Conservation (phyloP, 2,113 vertebrate species). For the Siniperca knerii region DNA sequence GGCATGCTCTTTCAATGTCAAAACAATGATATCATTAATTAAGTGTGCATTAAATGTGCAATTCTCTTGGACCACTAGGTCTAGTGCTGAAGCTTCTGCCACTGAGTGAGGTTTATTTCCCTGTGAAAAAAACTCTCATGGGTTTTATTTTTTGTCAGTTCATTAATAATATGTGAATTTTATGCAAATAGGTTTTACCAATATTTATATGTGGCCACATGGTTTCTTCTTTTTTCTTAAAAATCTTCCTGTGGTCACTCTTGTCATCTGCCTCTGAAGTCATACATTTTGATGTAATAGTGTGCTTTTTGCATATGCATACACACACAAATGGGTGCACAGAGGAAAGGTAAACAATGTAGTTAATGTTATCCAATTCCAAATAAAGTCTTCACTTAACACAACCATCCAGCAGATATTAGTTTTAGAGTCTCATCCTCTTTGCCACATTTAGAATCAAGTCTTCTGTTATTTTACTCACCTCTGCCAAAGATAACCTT, state of each 20-base stretch:
- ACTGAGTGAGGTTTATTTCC: constrained; percentile 29
- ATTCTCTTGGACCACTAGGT: constrained; percentile 43
- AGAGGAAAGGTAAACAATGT: constrained; percentile 4
- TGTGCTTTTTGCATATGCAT: not conserved
- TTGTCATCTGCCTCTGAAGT: constrained; percentile 17
- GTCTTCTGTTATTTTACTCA: constrained; percentile 31
- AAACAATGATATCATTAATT: constrained; percentile 82
- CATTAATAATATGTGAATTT: constrained; percentile 17
- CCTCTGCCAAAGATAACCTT: constrained; percentile 56
- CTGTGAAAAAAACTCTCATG: not conserved
- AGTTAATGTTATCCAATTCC: constrained; percentile 2
- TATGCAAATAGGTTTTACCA: constrained; percentile 22
- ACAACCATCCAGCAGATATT: constrained; percentile 13
- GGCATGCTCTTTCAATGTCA: constrained; percentile 74
- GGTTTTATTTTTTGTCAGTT: constrained; percentile 2
- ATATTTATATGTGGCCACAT: constrained; percentile 23
- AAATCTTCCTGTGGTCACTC: constrained; percentile 2
- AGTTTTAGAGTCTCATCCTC: not conserved
- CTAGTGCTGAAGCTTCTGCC: constrained; percentile 33
- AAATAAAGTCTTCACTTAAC: constrained; percentile 14
- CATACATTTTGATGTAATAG: constrained; percentile 28
- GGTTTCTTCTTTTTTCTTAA: constrained; percentile 1
- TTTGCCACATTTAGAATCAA: constrained; percentile 39
- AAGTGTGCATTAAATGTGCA: constrained; percentile 63
- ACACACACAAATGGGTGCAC: not conserved